phyloP scores from a whole-genome alignment of 1,140 invertebrate species.

The Papilio glaucus region DNA sequence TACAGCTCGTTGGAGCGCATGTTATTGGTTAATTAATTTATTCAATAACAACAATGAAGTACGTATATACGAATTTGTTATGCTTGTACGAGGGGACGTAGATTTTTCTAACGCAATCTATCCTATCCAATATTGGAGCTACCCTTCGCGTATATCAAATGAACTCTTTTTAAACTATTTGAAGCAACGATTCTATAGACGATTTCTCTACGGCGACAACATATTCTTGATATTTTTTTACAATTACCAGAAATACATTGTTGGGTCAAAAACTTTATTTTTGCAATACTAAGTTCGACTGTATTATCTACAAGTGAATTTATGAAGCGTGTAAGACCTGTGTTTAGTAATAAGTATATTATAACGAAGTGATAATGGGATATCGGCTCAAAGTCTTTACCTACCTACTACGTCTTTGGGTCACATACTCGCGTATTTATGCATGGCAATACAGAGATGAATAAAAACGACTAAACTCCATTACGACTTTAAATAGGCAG shows the following conservation, averaged over 20 bases:
- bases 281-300: neutral
- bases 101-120: slow-evolving; percentile 28
- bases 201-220: slow-evolving; percentile 56
- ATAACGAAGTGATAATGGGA: too few species aligned
- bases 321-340: too few species aligned
- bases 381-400: too few species aligned
- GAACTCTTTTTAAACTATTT: slow-evolving; percentile 80
- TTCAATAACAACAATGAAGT: slow-evolving; percentile 31
- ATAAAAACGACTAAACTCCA: too few species aligned
- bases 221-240: slow-evolving; percentile 56
- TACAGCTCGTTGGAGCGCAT: slow-evolving; percentile 16
- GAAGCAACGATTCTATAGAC: slow-evolving; percentile 73
- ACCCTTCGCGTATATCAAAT: slow-evolving; percentile 74
- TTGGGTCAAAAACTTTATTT: neutral
- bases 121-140: slow-evolving; percentile 32
- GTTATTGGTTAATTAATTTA: slow-evolving; percentile 34
- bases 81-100: slow-evolving; percentile 12
- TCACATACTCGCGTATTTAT: too few species aligned
- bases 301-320: too few species aligned
- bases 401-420: too few species aligned
- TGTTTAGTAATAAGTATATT: too few species aligned
- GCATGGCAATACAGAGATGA: too few species aligned
- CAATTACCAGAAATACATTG: neutral
- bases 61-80: slow-evolving; percentile 29
- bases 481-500: too few species aligned